phyloP scores from a whole-genome alignment of 2,888 invertebrate genomes.

The Cylindroiulus punctatus region DNA sequence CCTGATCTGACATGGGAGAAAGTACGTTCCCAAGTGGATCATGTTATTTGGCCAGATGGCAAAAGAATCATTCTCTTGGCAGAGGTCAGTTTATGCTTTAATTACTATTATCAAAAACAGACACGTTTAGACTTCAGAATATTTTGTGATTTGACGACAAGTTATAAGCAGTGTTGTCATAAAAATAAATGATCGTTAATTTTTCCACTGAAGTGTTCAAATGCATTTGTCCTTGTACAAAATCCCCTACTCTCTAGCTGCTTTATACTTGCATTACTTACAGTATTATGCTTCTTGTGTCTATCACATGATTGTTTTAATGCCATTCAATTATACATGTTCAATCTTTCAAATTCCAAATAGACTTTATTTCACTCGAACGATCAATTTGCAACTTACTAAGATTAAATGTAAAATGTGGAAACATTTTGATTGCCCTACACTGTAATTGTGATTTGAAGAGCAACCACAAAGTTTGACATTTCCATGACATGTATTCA shows the following conservation, averaged over 20 bases:
- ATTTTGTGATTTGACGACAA: not conserved
- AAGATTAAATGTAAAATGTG: not conserved
- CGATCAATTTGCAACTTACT: not conserved
- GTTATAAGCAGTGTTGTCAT: not conserved
- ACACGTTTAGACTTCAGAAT: not conserved
- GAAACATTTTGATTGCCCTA: no score
- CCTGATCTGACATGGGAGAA: constrained; percentile 97
- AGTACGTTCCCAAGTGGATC: constrained; percentile 96
- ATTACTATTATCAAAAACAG: not conserved
- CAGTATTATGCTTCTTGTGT: not conserved
- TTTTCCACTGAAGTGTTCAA: not conserved
- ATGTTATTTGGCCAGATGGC: constrained; percentile 97
- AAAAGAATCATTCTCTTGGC: constrained; percentile 93
- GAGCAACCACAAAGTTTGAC: not conserved
- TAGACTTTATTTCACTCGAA: not conserved
- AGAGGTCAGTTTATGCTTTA: constrained; percentile 69
- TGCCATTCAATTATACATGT: not conserved
- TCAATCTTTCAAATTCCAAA: not conserved
- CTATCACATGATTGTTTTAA: not conserved
- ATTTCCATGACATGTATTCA: not conserved
- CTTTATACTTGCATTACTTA: not conserved
- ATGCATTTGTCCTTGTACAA: not conserved
- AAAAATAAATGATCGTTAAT: not conserved
- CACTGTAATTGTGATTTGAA: not conserved
- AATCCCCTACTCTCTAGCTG: no score